These are phyloP conservation scores for Chiridota heheva DNA, from an alignment of 35 echinoderm and acorn worm genomes.

Conservation along the genomic window DNA sequence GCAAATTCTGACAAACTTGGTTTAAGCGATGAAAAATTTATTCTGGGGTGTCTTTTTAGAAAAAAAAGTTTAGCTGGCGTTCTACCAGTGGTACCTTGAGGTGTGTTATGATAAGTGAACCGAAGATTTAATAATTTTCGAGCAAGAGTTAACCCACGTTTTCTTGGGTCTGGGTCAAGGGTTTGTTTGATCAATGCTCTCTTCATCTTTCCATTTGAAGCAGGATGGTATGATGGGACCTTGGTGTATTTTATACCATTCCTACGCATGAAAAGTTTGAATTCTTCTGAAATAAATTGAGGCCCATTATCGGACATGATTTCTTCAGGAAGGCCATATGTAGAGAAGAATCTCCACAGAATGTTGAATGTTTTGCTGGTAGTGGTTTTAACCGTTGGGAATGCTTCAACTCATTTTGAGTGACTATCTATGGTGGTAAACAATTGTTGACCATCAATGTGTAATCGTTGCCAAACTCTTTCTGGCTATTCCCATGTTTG, in stretches of 20 bases:
- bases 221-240: constrained; percentile 24
- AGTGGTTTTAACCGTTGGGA: constrained; percentile 13
- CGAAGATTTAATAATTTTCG: background rate
- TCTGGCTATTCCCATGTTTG: constrained; percentile 23
- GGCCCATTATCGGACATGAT: constrained; percentile 40
- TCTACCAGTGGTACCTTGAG: constrained; percentile 14
- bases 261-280: constrained; percentile 7
- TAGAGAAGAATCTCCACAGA: constrained; percentile 5
- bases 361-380: constrained; percentile 1
- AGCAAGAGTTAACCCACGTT: background rate
- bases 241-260: constrained; percentile 34
- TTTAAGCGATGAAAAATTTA: constrained; percentile 8
- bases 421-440: constrained; percentile 37
- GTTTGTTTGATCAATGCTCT: background rate
- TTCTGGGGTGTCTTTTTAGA: constrained; percentile 17
- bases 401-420: constrained; percentile 30
- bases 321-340: constrained; percentile 20
- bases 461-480: constrained; percentile 18
- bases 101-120: background rate
- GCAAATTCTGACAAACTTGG: constrained; percentile 1
- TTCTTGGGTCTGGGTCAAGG: background rate
- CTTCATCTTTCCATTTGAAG: constrained; percentile 33
- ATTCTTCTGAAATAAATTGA: constrained; percentile 18
- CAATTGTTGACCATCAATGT: constrained; percentile 30
- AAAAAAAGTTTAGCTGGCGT: constrained; percentile 23